These are phyloP conservation scores for Chionodraco myersi DNA, from an alignment of 2,113 vertebrate species.

Conservation along the genomic window DNA sequence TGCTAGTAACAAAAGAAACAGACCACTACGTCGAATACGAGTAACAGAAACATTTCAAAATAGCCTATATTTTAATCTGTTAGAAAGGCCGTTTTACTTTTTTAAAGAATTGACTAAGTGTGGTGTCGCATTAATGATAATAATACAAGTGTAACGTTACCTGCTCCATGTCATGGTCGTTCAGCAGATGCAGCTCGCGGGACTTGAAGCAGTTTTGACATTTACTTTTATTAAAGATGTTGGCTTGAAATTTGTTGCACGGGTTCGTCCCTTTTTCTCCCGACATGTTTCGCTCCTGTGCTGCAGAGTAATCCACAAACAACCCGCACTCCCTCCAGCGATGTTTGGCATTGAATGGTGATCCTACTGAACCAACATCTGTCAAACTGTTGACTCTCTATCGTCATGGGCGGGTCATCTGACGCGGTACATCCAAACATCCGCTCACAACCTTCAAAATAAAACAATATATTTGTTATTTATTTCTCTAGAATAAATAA, in stretches of 20 bases:
- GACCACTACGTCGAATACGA: not conserved
- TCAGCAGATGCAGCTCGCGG: slow-evolving; percentile 74
- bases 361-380: slow-evolving; percentile 41
- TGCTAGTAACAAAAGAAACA: not conserved
- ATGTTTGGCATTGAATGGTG: not conserved
- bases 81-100: not conserved
- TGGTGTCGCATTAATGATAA: not conserved
- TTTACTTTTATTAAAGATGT: slow-evolving; percentile 81
- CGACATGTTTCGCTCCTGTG: slow-evolving; percentile 57
- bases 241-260: slow-evolving; percentile 78
- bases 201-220: slow-evolving; percentile 84
- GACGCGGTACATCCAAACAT: not conserved
- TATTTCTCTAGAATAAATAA: too few species aligned
- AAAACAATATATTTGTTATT: slow-evolving; percentile 6
- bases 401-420: slow-evolving; percentile 22
- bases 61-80: not conserved
- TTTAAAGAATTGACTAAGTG: not conserved
- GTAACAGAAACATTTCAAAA: not conserved
- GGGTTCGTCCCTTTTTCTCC: slow-evolving; percentile 54
- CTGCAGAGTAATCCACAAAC: not conserved
- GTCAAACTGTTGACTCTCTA: slow-evolving; percentile 48
- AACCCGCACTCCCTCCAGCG: not conserved
- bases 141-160: slow-evolving; percentile 30
- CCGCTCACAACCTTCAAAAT: slow-evolving; percentile 40
- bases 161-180: slow-evolving; percentile 71